Percentiles rank a stretch among this genome's conserved stretches.
phyloP scores from a whole-genome alignment of 92 coral and sea anemone genomes.

The Palythoa heliodiscus region DNA sequence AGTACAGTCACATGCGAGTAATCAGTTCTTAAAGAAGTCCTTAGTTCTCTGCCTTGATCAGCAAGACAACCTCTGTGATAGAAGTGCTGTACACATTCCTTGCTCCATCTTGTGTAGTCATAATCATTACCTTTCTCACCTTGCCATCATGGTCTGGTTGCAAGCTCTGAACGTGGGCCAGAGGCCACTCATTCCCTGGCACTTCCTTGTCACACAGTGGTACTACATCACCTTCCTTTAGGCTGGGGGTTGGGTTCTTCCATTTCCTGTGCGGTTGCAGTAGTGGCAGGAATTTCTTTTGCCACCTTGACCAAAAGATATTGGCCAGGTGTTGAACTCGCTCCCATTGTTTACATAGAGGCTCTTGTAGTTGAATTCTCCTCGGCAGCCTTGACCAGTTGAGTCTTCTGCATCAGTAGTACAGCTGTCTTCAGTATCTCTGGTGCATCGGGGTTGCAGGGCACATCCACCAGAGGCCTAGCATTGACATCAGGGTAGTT shows the following conservation, averaged over 20 bases:
- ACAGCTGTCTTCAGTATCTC: slow-evolving; percentile 49
- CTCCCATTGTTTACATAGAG: too few relatives aligned
- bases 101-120: slow-evolving; percentile 3
- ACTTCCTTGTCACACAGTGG: not conserved
- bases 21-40: too few relatives aligned
- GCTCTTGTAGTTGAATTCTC: too few relatives aligned
- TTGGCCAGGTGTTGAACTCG: too few relatives aligned
- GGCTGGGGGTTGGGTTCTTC: slow-evolving; percentile 38
- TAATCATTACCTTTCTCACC: slow-evolving; percentile 15
- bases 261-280: slow-evolving; percentile 51
- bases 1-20: too few relatives aligned
- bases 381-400: too few relatives aligned
- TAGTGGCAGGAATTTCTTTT: slow-evolving; percentile 40
- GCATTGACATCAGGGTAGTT: too few relatives aligned
- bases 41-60: slow-evolving; percentile 1
- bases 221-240: not conserved
- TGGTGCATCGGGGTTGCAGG: too few relatives aligned
- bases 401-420: too few relatives aligned
- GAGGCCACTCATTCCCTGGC: slow-evolving; percentile 15
- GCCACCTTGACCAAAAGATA: slow-evolving; percentile 60
- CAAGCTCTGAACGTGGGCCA: not conserved
- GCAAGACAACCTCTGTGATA: slow-evolving; percentile 14
- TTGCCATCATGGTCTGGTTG: slow-evolving; percentile 16
- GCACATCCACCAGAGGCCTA: slow-evolving; percentile 40
- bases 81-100: slow-evolving; percentile 11